Conservation (phyloP, 2,888 invertebrate genomes). For the Corythucha ciliata region DNA sequence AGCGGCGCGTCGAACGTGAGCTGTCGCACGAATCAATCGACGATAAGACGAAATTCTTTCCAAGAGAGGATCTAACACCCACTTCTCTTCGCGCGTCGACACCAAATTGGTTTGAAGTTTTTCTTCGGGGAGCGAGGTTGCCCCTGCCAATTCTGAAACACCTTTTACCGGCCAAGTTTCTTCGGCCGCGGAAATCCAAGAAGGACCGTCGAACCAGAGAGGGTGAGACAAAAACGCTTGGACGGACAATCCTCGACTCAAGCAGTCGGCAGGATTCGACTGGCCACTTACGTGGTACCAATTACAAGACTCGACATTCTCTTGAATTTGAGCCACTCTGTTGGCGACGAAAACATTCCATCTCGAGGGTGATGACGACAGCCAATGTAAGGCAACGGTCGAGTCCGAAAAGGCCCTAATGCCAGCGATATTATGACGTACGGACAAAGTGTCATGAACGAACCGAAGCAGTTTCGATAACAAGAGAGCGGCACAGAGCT, state of each 20-base stretch:
- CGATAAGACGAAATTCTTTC: background rate
- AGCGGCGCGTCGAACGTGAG: background rate
- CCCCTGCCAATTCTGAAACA: background rate
- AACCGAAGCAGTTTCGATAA: too few relatives aligned
- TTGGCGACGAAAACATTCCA: conserved; percentile 1
- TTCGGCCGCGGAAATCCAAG: background rate
- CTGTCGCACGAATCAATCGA: background rate
- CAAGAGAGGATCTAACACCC: background rate
- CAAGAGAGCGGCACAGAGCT: too few relatives aligned
- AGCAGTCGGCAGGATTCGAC: conserved; percentile 1
- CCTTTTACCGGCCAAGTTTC: background rate
- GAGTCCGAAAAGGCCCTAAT: background rate
- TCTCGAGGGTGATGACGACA: background rate
- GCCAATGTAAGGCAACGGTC: background rate
- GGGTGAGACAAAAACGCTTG: background rate
- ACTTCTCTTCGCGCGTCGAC: background rate
- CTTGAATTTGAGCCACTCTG: background rate
- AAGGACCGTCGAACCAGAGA: background rate
- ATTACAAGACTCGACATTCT: background rate
- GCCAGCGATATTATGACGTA: too few relatives aligned
- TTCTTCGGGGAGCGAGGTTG: background rate
- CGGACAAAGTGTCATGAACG: too few relatives aligned
- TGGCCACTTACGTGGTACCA: conserved; percentile 4
- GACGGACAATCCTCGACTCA: background rate
- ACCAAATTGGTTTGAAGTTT: background rate